Evolutionary conservation across 2,797 vertebrate species (phyloP), one percentile per base, ranked within the genome.

Genomic region (Rhinoraja longicauda): DNA sequence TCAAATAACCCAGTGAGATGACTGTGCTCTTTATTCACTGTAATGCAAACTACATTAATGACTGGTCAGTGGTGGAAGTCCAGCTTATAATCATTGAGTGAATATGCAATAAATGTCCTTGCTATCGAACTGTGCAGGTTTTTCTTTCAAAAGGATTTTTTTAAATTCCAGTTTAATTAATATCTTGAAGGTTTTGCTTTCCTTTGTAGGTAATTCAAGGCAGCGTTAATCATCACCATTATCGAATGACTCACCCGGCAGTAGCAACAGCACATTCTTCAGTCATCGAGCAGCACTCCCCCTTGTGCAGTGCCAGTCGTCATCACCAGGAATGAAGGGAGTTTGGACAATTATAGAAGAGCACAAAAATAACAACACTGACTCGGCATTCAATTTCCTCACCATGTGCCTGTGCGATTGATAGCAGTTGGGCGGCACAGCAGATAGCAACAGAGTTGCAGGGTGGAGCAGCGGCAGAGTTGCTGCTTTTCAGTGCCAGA

Each of bases 381-480:
- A 57, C 10, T 13, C n/a, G 21, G 92, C 70, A 57, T 73, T 92
- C 90, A 92, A 92, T 92, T 75, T 53, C 90, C 90, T 29, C 36
- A 4, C 53, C 1, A 39, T 73, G 36, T 45, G n/a, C 64, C n/a
- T n/a, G 0, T 15, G 29, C 59, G 84, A 59, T 24, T 84, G 84
- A 88, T 88, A 6, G n/a, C 84, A 32, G 36, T 70, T 45, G 45
- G 45, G 45, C 5, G 45, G 2, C 45, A 5, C 45, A 53, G 45
- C 45, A 53, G 45, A 53, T 5, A 53, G 45, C 45, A 53, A 53
- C 45, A 6, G 4, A 5, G 45, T 45, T 45, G 45, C 45, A 45
- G 45, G 45, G 45, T 53, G 4, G 45, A 53, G 45, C 45, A 53
- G 45, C 4, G 45, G 45, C 45, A 53, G 45, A 6, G 45, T 53